Evolutionary conservation across 2,113 vertebrate species (phyloP).

Genomic region (Hyperopisus bebe): DNA sequence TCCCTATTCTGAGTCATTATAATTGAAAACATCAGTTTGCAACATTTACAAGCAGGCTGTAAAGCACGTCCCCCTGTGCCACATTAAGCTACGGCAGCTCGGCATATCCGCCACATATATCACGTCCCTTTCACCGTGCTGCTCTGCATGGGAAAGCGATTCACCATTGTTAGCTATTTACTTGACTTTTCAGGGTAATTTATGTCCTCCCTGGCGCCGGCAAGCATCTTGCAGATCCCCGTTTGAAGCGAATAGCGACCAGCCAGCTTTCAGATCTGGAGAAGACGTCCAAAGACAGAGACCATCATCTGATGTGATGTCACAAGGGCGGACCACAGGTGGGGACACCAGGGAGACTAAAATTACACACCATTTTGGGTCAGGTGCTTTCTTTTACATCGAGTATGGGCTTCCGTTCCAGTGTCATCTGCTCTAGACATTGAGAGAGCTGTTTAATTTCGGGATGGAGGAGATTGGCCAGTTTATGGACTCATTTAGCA

Average conservation of each 20-base stretch:
- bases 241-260: slow-evolving; percentile 7
- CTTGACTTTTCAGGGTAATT: slow-evolving; percentile 39
- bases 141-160: slow-evolving; percentile 33
- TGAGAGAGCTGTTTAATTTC: slow-evolving; percentile 24
- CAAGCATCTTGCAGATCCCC: slow-evolving; percentile 24
- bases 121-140: slow-evolving; percentile 20
- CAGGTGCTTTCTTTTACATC: slow-evolving; percentile 40
- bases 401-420: slow-evolving; percentile 30
- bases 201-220: slow-evolving; percentile 15
- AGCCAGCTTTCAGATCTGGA: slow-evolving; percentile 19
- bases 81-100: slow-evolving; percentile 60
- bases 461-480: slow-evolving; percentile 20
- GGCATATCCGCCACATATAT: slow-evolving; percentile 55
- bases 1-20: slow-evolving; percentile 59
- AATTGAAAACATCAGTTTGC: slow-evolving; percentile 66
- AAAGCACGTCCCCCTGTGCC: slow-evolving; percentile 58
- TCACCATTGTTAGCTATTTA: slow-evolving; percentile 38
- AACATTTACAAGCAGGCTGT: slow-evolving; percentile 62
- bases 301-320: slow-evolving; percentile 37
- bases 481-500: slow-evolving; percentile 27
- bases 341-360: slow-evolving; percentile 29
- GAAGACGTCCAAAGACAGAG: slow-evolving; percentile 22
- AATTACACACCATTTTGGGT: slow-evolving; percentile 37
- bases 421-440: slow-evolving; percentile 34
- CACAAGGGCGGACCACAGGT: slow-evolving; percentile 25